phyloP scores from a whole-genome alignment of 2,797 vertebrate genomes.

The Danio kyathit region DNA sequence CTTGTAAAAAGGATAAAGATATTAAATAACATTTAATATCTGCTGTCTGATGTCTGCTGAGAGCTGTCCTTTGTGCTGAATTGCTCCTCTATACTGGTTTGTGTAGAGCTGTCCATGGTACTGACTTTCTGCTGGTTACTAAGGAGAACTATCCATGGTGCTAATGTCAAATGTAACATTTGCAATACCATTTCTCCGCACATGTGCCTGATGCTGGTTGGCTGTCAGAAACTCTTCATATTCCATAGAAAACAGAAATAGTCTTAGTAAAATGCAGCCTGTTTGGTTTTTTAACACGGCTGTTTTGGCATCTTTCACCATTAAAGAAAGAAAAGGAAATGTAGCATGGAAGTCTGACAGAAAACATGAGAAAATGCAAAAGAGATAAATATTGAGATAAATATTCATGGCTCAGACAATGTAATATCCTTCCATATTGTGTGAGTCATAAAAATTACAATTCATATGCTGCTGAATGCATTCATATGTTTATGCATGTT shows the following conservation, averaged over 20 bases:
- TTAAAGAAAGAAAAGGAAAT: constrained; percentile 25
- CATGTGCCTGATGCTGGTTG: background rate
- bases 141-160: background rate
- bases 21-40: too few relatives aligned
- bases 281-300: background rate
- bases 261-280: background rate
- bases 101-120: constrained; percentile 8
- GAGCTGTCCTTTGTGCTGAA: too few relatives aligned
- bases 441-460: constrained; percentile 10
- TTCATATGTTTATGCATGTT: constrained; percentile 20
- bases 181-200: background rate
- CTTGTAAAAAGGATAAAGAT: too few relatives aligned
- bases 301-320: constrained; percentile 13
- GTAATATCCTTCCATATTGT: background rate
- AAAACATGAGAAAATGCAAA: constrained; percentile 13
- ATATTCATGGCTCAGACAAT: constrained; percentile 10
- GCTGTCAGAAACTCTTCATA: background rate
- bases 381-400: background rate
- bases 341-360: constrained; percentile 13
- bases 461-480: constrained; percentile 9
- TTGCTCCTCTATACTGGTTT: too few relatives aligned
- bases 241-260: constrained; percentile 2
- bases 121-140: background rate
- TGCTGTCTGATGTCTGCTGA: too few relatives aligned
- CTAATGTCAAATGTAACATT: background rate